Conservation (phyloP, 1,140 invertebrate genomes). For the Dinothrombium tinctorium region DNA sequence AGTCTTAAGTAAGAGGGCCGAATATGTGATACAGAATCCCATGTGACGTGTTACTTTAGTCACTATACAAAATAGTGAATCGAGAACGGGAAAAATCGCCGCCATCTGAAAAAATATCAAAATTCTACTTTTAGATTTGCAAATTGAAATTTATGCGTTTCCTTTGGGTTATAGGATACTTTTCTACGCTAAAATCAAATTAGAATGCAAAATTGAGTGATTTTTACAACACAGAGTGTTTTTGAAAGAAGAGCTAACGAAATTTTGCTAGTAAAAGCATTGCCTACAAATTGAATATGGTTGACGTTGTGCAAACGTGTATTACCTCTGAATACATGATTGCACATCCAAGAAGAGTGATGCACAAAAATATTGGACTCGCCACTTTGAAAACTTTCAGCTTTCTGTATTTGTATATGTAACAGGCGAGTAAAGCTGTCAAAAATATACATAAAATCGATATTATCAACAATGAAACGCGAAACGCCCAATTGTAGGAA, state of each 20-base stretch:
- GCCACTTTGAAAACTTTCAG: conserved; percentile 71
- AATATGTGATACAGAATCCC: conserved; percentile 73
- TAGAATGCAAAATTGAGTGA: too few species aligned
- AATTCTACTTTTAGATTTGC: not conserved
- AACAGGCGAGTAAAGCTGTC: conserved; percentile 42
- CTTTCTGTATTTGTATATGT: conserved; percentile 49
- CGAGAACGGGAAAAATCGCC: conserved; percentile 59
- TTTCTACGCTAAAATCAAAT: too few species aligned
- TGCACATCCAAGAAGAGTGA: conserved; percentile 57
- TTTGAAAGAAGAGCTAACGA: too few species aligned
- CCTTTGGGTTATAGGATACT: too few species aligned
- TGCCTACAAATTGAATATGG: too few species aligned
- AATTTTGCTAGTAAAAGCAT: too few species aligned
- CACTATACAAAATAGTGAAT: conserved; percentile 51
- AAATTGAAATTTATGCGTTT: not conserved
- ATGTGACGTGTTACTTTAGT: conserved; percentile 74
- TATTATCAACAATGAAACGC: conserved; percentile 49
- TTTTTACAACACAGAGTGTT: too few species aligned
- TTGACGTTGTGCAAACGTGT: too few species aligned
- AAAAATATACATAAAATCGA: conserved; percentile 50
- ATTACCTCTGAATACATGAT: conserved; percentile 74
- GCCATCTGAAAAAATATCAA: conserved; percentile 40
- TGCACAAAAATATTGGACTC: conserved; percentile 64
- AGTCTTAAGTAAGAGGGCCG: conserved; percentile 69
- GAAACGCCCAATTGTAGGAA: conserved; percentile 47